A percentile compares a stretch with the other conserved stretches of the same genome.
These are phyloP conservation scores for Axinella damicornis DNA, from an alignment of 37 sponge, comb jelly and placozoan species.

Conservation along the genomic window DNA sequence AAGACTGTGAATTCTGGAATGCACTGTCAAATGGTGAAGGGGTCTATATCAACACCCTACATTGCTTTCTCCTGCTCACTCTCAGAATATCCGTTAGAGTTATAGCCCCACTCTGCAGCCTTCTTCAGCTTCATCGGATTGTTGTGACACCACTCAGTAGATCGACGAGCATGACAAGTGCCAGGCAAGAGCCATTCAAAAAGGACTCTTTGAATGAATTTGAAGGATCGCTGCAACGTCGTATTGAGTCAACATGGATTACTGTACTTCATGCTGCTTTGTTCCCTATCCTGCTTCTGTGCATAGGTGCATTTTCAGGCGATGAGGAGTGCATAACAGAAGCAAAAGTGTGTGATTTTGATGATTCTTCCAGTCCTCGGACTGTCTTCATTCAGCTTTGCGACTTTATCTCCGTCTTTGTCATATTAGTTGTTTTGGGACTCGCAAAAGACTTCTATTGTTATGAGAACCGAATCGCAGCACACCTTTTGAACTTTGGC, in stretches of 20 bases:
- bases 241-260: not conserved
- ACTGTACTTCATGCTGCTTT: not conserved
- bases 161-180: no score
- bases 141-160: no score
- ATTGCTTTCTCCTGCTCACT: not conserved
- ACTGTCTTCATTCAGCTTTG: not conserved
- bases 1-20: no score
- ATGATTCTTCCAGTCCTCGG: not conserved
- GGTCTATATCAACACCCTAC: no score
- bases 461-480: conserved; percentile 26
- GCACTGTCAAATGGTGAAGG: no score
- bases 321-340: not conserved
- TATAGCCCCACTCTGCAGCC: no score
- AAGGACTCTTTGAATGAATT: no score
- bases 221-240: no score
- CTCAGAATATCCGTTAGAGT: not conserved
- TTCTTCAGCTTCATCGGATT: no score
- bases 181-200: no score
- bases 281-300: not conserved
- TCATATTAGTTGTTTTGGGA: not conserved
- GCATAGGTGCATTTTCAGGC: conserved; percentile 1
- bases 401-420: not conserved
- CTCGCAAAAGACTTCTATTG: conserved; percentile 4
- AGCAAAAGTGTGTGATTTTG: conserved; percentile 17
- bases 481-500: not conserved